A percentile compares a stretch with the other conserved stretches of the same genome.
Conservation (phyloP, 2,113 vertebrate genomes). For the Solea senegalensis region DNA sequence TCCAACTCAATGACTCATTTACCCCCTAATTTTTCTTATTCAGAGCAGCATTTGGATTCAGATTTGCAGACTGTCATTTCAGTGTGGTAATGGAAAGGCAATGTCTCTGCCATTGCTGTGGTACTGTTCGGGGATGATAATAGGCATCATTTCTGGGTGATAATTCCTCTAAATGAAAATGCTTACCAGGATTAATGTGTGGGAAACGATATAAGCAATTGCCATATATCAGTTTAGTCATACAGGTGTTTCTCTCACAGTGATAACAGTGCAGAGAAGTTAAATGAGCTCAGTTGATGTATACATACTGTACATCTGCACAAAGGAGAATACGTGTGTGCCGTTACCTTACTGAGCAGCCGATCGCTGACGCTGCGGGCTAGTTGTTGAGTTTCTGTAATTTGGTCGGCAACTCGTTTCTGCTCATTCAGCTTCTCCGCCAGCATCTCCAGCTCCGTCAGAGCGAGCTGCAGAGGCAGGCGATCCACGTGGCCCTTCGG, state of each 20-base stretch:
- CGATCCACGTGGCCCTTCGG: slow-evolving; percentile 91
- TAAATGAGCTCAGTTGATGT: slow-evolving; percentile 25
- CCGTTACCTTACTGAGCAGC: slow-evolving; percentile 89
- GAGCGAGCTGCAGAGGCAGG: slow-evolving; percentile 93
- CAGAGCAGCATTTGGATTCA: slow-evolving; percentile 70
- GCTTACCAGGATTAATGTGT: slow-evolving; percentile 56
- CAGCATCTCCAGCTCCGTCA: slow-evolving; percentile 94
- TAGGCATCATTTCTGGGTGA: slow-evolving; percentile 64
- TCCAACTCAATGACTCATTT: slow-evolving; percentile 87
- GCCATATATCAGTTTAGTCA: slow-evolving; percentile 43
- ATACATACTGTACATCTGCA: too few relatives aligned
- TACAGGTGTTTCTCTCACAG: slow-evolving; percentile 54
- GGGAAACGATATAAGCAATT: slow-evolving; percentile 54
- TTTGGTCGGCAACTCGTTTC: slow-evolving; percentile 93
- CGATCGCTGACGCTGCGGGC: slow-evolving; percentile 91
- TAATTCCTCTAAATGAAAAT: slow-evolving; percentile 68
- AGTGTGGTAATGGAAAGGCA: slow-evolving; percentile 69
- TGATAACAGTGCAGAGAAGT: slow-evolving; percentile 48
- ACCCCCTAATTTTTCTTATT: slow-evolving; percentile 80
- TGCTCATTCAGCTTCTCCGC: slow-evolving; percentile 96
- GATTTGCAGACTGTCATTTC: slow-evolving; percentile 72
- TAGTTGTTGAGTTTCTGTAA: slow-evolving; percentile 95
- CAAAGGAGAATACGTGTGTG: slow-evolving; percentile 8
- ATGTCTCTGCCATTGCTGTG: slow-evolving; percentile 56
- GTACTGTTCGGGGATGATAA: slow-evolving; percentile 69